Evolutionary conservation across 2,888 invertebrate genomes (phyloP).

Genomic region (Elysia crispata): DNA sequence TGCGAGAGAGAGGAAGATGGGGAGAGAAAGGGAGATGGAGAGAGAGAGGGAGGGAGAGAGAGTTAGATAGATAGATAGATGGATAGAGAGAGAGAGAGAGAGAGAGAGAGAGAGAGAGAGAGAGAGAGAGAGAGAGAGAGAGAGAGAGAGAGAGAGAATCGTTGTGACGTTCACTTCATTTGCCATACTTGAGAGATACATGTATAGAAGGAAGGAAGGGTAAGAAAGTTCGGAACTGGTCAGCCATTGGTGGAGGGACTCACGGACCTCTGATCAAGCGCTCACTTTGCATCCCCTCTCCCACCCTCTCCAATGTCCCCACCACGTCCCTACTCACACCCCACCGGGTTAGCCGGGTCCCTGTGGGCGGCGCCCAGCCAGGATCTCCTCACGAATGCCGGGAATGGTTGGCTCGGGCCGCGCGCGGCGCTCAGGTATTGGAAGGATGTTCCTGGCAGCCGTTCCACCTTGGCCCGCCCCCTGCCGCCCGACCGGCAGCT

Average conservation of each 20-base stretch:
- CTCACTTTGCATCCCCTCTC: too few species aligned
- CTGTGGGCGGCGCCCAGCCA: neutral
- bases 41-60: neutral
- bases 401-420: slow-evolving; percentile 48
- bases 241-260: neutral
- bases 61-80: too few species aligned
- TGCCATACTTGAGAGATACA: neutral
- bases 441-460: slow-evolving; percentile 30
- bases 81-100: too few species aligned
- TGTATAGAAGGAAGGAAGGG: neutral
- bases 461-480: too few species aligned
- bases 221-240: neutral
- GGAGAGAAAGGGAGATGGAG: neutral
- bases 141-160: neutral
- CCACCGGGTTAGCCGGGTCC: neutral
- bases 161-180: neutral
- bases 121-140: slow-evolving; percentile 3
- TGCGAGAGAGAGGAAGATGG: neutral
- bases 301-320: neutral
- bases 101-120: neutral
- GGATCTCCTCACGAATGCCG: slow-evolving; percentile 27
- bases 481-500: slow-evolving; percentile 30
- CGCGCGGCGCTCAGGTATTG: slow-evolving; percentile 42
- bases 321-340: neutral
- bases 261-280: neutral